Percentiles rank a stretch among this genome's conserved stretches.
phyloP scores from a whole-genome alignment of 2,113 vertebrate species.

The Rhynchopsitta pachyrhyncha region DNA sequence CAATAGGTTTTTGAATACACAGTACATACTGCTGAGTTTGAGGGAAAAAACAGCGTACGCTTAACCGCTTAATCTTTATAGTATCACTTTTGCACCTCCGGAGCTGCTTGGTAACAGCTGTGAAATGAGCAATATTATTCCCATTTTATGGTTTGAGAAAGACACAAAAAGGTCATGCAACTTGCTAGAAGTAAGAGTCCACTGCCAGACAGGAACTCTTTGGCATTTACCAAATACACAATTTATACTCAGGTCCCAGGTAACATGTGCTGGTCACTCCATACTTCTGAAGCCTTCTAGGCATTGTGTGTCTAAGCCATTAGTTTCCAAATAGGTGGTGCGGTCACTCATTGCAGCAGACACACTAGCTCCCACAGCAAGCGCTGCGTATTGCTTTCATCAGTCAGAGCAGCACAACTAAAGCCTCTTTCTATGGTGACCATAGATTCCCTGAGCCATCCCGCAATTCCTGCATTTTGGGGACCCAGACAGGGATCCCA shows the following conservation, averaged over 20 bases:
- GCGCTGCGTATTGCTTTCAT: background rate
- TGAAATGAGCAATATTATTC: background rate
- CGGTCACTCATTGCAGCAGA: background rate
- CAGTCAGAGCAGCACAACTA: background rate
- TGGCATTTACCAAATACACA: background rate
- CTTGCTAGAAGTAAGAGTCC: background rate
- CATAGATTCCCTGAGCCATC: background rate
- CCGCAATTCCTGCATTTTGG: background rate
- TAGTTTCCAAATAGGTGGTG: background rate
- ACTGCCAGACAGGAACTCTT: background rate
- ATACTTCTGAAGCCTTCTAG: background rate
- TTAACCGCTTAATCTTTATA: background rate
- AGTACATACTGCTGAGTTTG: background rate
- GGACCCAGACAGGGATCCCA: background rate
- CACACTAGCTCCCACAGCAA: accelerated
- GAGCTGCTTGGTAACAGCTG: background rate
- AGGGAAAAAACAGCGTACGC: background rate
- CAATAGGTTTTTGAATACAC: background rate
- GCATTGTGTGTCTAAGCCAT: background rate
- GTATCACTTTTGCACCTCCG: background rate
- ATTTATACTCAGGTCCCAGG: background rate
- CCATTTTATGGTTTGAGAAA: background rate
- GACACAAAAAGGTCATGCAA: background rate
- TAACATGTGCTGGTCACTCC: accelerated
- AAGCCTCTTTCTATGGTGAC: background rate